Conservation (phyloP, 2,888 invertebrate genomes). For the Ophion costatus region DNA sequence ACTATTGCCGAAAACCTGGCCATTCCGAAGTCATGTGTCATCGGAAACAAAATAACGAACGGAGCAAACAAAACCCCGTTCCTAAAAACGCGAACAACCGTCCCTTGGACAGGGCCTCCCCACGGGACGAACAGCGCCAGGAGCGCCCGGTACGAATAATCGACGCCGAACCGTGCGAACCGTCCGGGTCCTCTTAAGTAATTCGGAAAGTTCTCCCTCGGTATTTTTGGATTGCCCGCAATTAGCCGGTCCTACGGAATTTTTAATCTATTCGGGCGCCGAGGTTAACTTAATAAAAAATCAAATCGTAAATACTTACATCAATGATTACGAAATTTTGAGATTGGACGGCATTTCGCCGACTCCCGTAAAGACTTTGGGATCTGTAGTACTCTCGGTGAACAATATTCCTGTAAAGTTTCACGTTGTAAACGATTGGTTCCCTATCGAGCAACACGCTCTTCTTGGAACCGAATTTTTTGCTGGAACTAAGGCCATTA, state of each 20-base stretch:
- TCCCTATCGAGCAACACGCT: neutral
- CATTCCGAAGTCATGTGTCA: neutral
- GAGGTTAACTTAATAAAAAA: constrained; percentile 36
- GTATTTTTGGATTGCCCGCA: constrained; percentile 16
- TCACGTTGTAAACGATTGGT: neutral
- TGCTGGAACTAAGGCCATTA: no score
- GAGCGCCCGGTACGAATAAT: neutral
- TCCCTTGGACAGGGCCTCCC: neutral
- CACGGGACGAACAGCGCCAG: constrained; percentile 9
- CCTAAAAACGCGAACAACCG: neutral
- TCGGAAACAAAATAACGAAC: neutral
- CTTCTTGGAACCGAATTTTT: no score
- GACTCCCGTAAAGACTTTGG: constrained; percentile 69
- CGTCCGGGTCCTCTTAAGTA: constrained; percentile 17
- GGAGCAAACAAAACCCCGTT: constrained; percentile 16
- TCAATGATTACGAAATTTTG: no score
- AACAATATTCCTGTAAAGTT: neutral
- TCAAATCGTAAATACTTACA: neutral
- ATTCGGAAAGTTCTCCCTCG: neutral
- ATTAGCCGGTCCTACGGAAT: neutral
- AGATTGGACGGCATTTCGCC: no score
- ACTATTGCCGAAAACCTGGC: neutral
- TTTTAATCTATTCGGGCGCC: constrained; percentile 39
- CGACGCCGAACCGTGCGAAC: neutral
- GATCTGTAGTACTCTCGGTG: neutral